Evolutionary conservation across 2,113 vertebrate genomes (phyloP).

Genomic region (Gambusia affinis): DNA sequence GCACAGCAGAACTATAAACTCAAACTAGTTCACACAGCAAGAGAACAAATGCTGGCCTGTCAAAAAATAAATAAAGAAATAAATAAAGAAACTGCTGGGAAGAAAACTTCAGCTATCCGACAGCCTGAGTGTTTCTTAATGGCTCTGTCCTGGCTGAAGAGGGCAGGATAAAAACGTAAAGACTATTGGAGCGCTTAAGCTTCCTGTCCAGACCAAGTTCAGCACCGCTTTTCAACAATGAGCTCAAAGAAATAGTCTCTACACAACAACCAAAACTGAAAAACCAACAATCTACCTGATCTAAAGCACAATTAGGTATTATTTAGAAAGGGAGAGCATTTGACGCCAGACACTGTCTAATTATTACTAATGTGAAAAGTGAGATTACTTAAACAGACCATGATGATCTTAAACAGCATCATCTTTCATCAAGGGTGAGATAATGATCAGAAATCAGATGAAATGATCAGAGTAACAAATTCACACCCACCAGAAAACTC

Average conservation of each 20-base stretch:
- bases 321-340: no score
- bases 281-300: no score
- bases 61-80: constrained; percentile 19
- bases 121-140: constrained; percentile 61
- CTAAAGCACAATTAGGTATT: no score
- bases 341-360: no score
- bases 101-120: constrained; percentile 52
- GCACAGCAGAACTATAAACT: constrained; percentile 59
- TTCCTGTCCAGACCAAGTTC: constrained; percentile 37
- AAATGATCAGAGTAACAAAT: no score
- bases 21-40: constrained; percentile 51
- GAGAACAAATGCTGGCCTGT: constrained; percentile 62
- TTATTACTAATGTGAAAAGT: no score
- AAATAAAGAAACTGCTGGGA: constrained; percentile 14
- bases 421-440: no score
- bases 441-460: no score
- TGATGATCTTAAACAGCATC: no score
- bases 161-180: constrained; percentile 50
- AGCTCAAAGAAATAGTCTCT: background rate
- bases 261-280: no score
- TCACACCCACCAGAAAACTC: no score
- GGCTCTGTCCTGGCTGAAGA: constrained; percentile 47
- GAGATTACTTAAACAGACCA: no score
- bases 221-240: constrained; percentile 43
- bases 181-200: constrained; percentile 33